Base-by-base conservation (phyloP, 2,888 invertebrate genomes). In the Sisyra terminalis region DNA sequence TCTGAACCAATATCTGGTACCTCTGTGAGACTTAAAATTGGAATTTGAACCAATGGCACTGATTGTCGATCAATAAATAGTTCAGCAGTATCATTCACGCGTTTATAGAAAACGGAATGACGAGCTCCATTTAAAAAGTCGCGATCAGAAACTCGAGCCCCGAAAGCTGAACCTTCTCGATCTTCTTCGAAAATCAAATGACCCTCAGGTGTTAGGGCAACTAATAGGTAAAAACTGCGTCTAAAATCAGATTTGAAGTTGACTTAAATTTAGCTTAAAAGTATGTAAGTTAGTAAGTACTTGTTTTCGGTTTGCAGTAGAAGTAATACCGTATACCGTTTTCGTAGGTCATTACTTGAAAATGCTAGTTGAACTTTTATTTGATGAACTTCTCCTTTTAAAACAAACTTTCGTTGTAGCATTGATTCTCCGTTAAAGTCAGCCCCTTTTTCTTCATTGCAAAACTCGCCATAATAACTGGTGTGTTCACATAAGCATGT, bases 401-500 rank as follows among this genome's bases (percentile, higher is more conserved):
- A 59, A 4, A 78, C 70, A 57, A 85, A 87, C 53, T 81, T 81
- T 39, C 87, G 69, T 54, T 83, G 81, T 31, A 90, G 60, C 46
- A 81, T 79, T 13, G 88, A 86, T 55, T 87, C 85, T 0, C 89
- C 89, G 50, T 83, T 83, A 51, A 90, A 90, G 53, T 85, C 85
- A 0, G 88, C 89, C 1, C 87, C 90, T 56, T 87, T 87, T 57
- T 90, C 88, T 62, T 87, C 86, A 50, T 80, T 78, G 55, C 90
- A 90, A 52, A 78, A 76, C 51, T 88, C 86, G 10, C 90, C 90
- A 50, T 85, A 81, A 57, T 89, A 92, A 44, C 89, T 90, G 1
- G 90, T 90, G 46, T 83, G 73, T 51, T 87, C 85, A 51, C 90
- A 92, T 50, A 89, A 79, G 55, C 93, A 93, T 8, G 80, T 79